phyloP scores from a whole-genome alignment of 1,140 invertebrate genomes.

The Orius insidiosus region DNA sequence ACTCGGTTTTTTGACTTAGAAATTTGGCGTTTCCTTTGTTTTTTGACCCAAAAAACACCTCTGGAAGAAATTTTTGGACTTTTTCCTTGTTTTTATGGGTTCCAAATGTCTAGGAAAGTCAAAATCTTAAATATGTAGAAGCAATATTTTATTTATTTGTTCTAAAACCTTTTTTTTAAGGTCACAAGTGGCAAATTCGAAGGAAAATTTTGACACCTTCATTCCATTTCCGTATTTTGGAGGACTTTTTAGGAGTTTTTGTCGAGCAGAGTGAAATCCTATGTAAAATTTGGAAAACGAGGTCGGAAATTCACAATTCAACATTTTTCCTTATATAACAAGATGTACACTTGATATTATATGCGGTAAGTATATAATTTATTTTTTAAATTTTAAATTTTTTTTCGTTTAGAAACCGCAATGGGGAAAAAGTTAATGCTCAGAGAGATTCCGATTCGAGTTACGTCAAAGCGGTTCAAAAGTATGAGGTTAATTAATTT shows the following conservation, averaged over 20 bases:
- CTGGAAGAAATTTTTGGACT: too few relatives aligned
- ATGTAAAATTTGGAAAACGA: constrained; percentile 39
- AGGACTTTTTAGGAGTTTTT: constrained; percentile 69
- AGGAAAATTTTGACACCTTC: constrained; percentile 71
- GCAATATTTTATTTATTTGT: too few relatives aligned
- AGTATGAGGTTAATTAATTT: constrained; percentile 26
- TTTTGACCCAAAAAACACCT: too few relatives aligned
- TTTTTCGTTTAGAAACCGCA: constrained; percentile 48
- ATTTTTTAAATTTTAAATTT: too few relatives aligned
- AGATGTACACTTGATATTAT: constrained; percentile 70
- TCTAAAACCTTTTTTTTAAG: too few relatives aligned
- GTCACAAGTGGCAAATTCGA: constrained; percentile 48
- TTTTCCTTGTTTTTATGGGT: too few relatives aligned
- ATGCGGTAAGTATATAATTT: constrained; percentile 52
- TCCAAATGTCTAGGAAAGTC: too few relatives aligned
- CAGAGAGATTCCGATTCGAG: constrained; percentile 47
- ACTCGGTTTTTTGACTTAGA: too few relatives aligned
- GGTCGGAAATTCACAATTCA: constrained; percentile 34
- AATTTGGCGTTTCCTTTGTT: too few relatives aligned
- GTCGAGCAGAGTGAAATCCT: constrained; percentile 54
- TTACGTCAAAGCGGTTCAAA: constrained; percentile 57
- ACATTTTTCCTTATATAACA: constrained; percentile 58
- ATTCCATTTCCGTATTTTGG: constrained; percentile 77
- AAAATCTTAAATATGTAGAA: too few relatives aligned
- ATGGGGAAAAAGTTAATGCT: constrained; percentile 61